Evolutionary conservation across 2,797 vertebrate genomes (phyloP).

Genomic region (Nyctibius grandis): DNA sequence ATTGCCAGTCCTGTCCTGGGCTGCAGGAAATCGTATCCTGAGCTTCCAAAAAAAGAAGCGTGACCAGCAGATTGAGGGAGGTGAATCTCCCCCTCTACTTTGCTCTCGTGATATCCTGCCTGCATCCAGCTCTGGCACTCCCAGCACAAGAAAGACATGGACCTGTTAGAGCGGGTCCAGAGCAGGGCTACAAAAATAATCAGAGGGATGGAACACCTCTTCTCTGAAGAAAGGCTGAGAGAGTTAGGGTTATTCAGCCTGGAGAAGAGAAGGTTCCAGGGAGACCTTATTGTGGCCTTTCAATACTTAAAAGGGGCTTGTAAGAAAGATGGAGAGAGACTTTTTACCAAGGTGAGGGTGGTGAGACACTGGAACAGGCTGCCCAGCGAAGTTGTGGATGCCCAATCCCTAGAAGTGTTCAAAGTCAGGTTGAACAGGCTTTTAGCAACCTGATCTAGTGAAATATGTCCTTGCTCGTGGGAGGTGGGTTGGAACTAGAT

Average conservation of each 20-base stretch:
- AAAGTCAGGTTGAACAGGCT: not conserved
- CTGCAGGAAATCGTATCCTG: not conserved
- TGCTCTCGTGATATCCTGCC: accelerated
- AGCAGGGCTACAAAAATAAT: not conserved
- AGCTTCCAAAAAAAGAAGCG: not conserved
- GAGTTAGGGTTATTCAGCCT: not conserved
- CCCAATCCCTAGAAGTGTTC: not conserved
- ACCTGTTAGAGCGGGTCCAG: not conserved
- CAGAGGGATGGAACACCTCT: not conserved
- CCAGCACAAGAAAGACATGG: accelerated
- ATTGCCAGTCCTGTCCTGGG: not conserved
- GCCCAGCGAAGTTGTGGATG: not conserved
- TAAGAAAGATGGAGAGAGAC: not conserved
- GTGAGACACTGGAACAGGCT: not conserved
- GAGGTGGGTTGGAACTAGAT: not conserved
- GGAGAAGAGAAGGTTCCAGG: not conserved
- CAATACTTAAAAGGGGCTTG: not conserved
- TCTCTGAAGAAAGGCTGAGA: not conserved
- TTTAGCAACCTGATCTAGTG: not conserved
- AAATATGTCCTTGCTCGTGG: not conserved
- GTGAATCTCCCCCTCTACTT: not conserved
- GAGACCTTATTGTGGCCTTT: not conserved
- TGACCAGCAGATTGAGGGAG: not conserved
- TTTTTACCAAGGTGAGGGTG: not conserved
- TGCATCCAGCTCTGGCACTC: not conserved